Conservation (phyloP, 2,113 vertebrate species). For the Labeo rohita region DNA sequence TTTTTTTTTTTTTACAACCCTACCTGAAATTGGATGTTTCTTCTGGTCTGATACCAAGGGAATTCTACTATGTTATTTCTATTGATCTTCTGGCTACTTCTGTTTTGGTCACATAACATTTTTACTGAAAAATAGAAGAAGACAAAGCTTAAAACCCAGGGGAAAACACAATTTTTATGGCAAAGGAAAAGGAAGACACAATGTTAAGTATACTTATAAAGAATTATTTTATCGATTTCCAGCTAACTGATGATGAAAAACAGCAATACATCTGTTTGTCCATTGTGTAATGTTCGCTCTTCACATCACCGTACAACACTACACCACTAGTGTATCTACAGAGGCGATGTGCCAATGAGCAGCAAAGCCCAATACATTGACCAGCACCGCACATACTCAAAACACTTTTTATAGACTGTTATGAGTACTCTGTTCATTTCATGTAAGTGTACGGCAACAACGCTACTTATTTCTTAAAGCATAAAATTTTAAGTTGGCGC, state of each 20-base stretch:
- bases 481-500: background rate
- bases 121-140: background rate
- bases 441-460: background rate
- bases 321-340: background rate
- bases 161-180: background rate
- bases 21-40: constrained; percentile 56
- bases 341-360: background rate
- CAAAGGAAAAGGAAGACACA: background rate
- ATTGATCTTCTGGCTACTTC: constrained; percentile 19
- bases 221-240: background rate
- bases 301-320: background rate
- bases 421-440: background rate
- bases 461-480: background rate
- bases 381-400: background rate
- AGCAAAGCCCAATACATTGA: background rate
- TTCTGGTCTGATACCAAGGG: constrained; percentile 35
- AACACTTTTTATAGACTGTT: background rate
- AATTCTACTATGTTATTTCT: constrained; percentile 29
- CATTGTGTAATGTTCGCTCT: background rate
- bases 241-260: background rate
- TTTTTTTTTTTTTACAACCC: constrained; percentile 38
- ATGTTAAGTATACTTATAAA: background rate
- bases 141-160: background rate
- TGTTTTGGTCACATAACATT: background rate
- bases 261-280: no score